phyloP scores from a whole-genome alignment of 2,888 invertebrate species.

The Xanthorhoe spadicearia region DNA sequence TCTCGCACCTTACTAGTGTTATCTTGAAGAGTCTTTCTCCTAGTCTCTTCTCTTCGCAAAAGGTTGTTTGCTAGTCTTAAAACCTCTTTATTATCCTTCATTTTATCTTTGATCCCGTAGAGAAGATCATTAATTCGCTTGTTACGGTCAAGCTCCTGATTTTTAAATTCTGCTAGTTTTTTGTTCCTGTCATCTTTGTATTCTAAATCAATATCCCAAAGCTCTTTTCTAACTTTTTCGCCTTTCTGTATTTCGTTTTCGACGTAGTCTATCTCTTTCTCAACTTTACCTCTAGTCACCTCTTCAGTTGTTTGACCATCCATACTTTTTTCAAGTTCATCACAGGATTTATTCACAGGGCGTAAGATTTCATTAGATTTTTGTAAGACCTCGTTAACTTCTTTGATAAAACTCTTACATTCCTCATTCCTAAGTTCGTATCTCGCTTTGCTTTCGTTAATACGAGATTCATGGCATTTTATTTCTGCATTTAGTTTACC shows the following conservation, averaged over 20 bases:
- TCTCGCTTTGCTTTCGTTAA: constrained; percentile 66
- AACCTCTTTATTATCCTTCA: constrained; percentile 78
- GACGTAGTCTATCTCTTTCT: constrained; percentile 34
- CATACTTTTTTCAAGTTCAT: constrained; percentile 34
- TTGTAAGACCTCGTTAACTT: constrained; percentile 71
- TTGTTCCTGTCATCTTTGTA: constrained; percentile 53
- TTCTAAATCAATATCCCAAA: constrained; percentile 62
- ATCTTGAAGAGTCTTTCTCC: constrained; percentile 49
- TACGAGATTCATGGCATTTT: constrained; percentile 67
- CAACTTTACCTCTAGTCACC: constrained; percentile 16
- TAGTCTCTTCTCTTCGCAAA: constrained; percentile 64
- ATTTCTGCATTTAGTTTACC: constrained; percentile 69
- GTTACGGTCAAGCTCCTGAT: constrained; percentile 62
- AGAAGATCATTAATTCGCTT: constrained; percentile 69
- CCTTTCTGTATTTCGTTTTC: constrained; percentile 41
- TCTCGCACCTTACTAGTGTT: constrained; percentile 48
- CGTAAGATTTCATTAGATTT: constrained; percentile 73
- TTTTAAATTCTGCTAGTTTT: constrained; percentile 54
- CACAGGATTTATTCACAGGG: constrained; percentile 49
- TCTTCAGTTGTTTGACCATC: constrained; percentile 31
- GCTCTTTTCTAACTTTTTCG: constrained; percentile 58
- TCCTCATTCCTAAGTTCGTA: constrained; percentile 71
- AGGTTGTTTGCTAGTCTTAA: constrained; percentile 70
- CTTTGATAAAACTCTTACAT: constrained; percentile 72
- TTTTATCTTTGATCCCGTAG: constrained; percentile 73